Evolutionary conservation across 92 coral and sea anemone species (phyloP).

Genomic region (Porites evermanni): DNA sequence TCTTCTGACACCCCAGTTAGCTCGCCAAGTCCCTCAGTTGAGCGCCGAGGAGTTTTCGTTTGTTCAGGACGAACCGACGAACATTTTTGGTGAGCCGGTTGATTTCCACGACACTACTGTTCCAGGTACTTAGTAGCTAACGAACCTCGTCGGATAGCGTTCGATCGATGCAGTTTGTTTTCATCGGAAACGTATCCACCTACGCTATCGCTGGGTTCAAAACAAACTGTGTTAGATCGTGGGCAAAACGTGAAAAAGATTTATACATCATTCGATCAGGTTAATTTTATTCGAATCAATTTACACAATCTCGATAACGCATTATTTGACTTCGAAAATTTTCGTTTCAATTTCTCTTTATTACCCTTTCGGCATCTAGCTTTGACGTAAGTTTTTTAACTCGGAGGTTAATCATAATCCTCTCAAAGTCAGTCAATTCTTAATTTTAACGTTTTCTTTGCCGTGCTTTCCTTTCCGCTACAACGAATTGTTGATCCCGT

Average conservation of each 20-base stretch:
- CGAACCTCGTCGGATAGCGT: constrained; percentile 14
- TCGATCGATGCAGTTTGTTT: constrained; percentile 43
- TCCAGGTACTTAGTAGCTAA: constrained; percentile 86
- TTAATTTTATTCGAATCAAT: constrained; percentile 26
- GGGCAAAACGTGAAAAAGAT: constrained; percentile 13
- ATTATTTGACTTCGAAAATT: constrained; percentile 11
- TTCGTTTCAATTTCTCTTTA: neutral
- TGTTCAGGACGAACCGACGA: constrained; percentile 91
- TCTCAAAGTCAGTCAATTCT: neutral
- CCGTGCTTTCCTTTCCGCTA: neutral
- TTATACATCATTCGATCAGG: constrained; percentile 16
- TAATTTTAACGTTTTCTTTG: neutral
- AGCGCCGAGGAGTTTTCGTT: constrained; percentile 91
- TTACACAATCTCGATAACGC: constrained; percentile 4
- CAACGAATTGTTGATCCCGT: constrained; percentile 3
- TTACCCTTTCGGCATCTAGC: neutral
- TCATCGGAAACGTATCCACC: constrained; percentile 49
- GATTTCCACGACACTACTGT: constrained; percentile 96
- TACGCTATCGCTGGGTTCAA: constrained; percentile 37
- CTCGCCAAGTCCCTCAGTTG: constrained; percentile 89
- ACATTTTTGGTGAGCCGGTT: constrained; percentile 98
- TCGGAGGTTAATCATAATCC: neutral
- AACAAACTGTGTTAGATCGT: constrained; percentile 27
- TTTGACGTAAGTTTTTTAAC: neutral
- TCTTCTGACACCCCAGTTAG: constrained; percentile 92